Percentiles rank a stretch among this genome's conserved stretches.
Evolutionary conservation across 2,797 vertebrate species (phyloP).

Genomic region (Lithobates pipiens): DNA sequence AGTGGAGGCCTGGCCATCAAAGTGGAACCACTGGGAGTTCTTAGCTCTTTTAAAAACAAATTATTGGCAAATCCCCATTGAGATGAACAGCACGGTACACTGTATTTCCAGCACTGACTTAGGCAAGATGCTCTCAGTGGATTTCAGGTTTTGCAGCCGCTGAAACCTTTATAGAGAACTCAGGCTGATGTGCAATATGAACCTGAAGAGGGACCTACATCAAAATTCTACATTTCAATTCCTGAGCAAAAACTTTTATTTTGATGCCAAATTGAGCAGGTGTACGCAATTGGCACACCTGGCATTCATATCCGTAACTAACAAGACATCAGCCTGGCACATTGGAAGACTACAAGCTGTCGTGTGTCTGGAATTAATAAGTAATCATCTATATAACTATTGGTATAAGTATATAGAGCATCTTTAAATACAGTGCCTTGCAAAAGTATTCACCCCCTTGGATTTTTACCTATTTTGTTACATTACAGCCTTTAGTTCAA

Average conservation of each 20-base stretch:
- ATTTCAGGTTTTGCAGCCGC: constrained; percentile 12
- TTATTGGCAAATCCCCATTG: constrained; percentile 47
- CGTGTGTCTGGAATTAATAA: constrained; percentile 23
- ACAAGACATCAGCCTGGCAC: constrained; percentile 28
- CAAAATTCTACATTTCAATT: constrained; percentile 3
- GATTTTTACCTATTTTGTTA: no score
- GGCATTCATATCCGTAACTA: neutral
- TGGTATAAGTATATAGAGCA: neutral
- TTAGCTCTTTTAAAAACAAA: constrained; percentile 57
- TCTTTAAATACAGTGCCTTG: neutral
- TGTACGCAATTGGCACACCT: constrained; percentile 28
- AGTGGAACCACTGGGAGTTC: constrained; percentile 46
- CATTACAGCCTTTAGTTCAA: no score
- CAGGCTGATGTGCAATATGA: neutral
- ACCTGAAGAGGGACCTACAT: constrained; percentile 14
- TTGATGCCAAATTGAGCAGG: constrained; percentile 38
- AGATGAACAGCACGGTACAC: neutral
- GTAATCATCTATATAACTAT: neutral
- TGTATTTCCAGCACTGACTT: constrained; percentile 14
- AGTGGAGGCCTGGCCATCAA: constrained; percentile 27
- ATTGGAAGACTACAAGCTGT: constrained; percentile 8
- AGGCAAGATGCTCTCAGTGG: constrained; percentile 25
- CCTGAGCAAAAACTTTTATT: neutral
- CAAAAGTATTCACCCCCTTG: no score
- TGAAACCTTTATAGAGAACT: constrained; percentile 8